Evolutionary conservation across 2,797 vertebrate species (phyloP), one percentile per base, ranked within the genome.

Genomic region (Cirrhinus mrigala): DNA sequence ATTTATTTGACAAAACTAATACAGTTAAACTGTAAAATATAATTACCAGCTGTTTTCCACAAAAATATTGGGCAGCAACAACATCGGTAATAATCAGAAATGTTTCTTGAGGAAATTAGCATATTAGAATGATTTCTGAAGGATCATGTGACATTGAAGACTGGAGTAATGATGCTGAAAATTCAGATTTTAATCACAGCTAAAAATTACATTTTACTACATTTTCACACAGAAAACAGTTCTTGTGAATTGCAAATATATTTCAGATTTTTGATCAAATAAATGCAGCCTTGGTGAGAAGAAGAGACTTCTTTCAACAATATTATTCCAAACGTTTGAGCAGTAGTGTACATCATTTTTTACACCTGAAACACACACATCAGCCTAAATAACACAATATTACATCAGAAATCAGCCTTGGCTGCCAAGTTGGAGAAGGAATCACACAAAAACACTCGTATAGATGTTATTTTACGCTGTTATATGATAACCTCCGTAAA

Each of bases 381-480:
- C n/a, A 74, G 62, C 6, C 24, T 62, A 44, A 60, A 76, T 3
- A 20, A 8, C 18, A 18, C 12, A 20, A 0, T 27, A 12, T 12
- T 37, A 20, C 27, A 22, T 18, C 73, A 60, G 54, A 60, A 44
- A 24, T 10, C 3, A 3, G 18, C 22, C 24, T 10, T 6, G 52
- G 0, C 37, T 3, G 33, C 12, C 3, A 16, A 1, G 7, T 22
- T 16, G 2, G 85, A 89, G 83, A 56, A n/a, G 12, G 50, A 62
- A 50, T 81, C 81, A 27, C 69, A 86, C 60, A 52, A 85, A 84
- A 48, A 75, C 8, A 66, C 69, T 71, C 77, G 70, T 70, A 77
- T 60, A 87, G 82, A 90, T 68, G 74, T 52, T 64, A 81, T 80
- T 66, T 29, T 84, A 50, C 62, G 54, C 44, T 33, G 71, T 75